These are phyloP conservation scores for Synergus laeviventris DNA, from an alignment of 2,888 invertebrate genomes.

Conservation along the genomic window DNA sequence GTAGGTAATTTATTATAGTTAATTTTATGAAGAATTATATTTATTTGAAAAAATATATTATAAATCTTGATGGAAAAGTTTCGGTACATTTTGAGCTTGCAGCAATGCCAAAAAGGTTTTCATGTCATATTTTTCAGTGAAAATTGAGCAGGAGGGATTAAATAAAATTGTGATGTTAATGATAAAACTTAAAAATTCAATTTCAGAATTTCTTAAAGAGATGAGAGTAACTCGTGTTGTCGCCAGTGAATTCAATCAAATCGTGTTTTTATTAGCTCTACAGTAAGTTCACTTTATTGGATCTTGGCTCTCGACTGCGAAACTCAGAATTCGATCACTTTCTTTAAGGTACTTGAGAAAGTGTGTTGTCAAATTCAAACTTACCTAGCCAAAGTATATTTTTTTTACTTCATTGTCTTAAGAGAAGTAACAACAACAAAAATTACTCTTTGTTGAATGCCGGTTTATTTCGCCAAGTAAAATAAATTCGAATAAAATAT, in stretches of 20 bases:
- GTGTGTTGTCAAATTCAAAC: not conserved
- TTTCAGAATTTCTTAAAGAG: not conserved
- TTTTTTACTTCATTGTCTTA: not conserved
- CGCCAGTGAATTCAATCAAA: slow-evolving; percentile 1
- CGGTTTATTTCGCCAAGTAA: too few species aligned
- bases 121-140: not conserved
- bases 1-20: too few species aligned
- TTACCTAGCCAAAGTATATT: not conserved
- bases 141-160: not conserved
- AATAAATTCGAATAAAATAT: too few species aligned
- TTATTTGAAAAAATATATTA: too few species aligned
- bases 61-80: too few species aligned
- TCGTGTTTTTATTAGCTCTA: slow-evolving; percentile 1
- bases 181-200: not conserved
- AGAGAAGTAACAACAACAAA: not conserved
- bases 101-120: too few species aligned
- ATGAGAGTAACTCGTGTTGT: not conserved
- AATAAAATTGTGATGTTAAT: not conserved
- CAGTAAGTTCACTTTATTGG: slow-evolving; percentile 6
- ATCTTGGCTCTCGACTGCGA: not conserved
- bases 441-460: too few species aligned
- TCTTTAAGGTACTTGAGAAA: not conserved
- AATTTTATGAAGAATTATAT: too few species aligned
- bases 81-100: too few species aligned
- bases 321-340: slow-evolving; percentile 2